Evolutionary conservation across 2,888 invertebrate genomes (phyloP).

Genomic region (Diploptera punctata): DNA sequence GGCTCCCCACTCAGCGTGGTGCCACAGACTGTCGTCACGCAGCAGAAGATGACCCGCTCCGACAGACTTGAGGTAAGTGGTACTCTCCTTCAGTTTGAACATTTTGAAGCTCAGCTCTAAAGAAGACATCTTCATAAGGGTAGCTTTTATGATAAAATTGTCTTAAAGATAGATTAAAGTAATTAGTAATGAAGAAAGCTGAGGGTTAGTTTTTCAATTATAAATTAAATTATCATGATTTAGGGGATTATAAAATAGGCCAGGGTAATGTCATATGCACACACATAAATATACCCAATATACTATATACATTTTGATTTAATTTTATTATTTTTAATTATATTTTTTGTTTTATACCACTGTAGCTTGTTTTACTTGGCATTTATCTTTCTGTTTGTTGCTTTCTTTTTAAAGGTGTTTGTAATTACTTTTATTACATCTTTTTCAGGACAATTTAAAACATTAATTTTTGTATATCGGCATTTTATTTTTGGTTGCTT

Average conservation of each 20-base stretch:
- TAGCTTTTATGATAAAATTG: too few species aligned
- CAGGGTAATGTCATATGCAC: background rate
- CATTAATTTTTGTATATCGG: slow-evolving; percentile 15
- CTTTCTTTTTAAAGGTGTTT: slow-evolving; percentile 1
- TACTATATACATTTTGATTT: background rate
- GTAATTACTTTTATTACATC: background rate
- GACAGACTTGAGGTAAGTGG: slow-evolving; percentile 94
- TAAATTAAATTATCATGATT: too few species aligned
- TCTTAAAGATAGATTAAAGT: too few species aligned
- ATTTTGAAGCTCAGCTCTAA: too few species aligned
- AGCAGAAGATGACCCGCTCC: slow-evolving; percentile 94
- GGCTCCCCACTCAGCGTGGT: slow-evolving; percentile 84
- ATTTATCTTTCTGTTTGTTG: slow-evolving; percentile 9
- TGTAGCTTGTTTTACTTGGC: background rate
- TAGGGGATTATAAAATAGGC: background rate
- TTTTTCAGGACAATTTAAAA: slow-evolving; percentile 27
- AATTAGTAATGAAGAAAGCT: too few species aligned
- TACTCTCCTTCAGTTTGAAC: too few species aligned
- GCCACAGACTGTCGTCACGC: slow-evolving; percentile 79
- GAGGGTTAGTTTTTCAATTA: too few species aligned
- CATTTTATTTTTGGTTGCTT: slow-evolving; percentile 30
- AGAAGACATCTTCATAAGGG: too few species aligned
- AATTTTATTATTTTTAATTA: background rate
- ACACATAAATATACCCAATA: background rate
- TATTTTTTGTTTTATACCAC: background rate